These are phyloP conservation scores for Phycodurus eques DNA, from an alignment of 2,113 vertebrate genomes.

Conservation along the genomic window DNA sequence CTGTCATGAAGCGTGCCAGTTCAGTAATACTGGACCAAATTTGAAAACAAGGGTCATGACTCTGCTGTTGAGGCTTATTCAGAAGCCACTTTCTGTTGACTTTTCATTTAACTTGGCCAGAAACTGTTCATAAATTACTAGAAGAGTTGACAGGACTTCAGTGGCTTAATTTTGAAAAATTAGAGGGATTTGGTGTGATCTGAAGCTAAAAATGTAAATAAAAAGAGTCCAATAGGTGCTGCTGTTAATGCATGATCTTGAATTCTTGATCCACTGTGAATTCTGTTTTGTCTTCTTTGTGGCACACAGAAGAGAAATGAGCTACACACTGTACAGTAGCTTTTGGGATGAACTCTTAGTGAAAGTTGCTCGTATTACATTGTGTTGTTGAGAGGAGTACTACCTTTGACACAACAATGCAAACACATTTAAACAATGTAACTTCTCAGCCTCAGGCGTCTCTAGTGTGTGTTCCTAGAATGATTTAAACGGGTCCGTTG, in stretches of 20 bases:
- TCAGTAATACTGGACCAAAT: conserved; percentile 8
- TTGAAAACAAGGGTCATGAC: conserved; percentile 2
- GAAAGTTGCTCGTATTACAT: conserved; percentile 36
- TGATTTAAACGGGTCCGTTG: not conserved
- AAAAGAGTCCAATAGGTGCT: not conserved
- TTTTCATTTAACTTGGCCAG: conserved; percentile 40
- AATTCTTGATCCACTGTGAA: not conserved
- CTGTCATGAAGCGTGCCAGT: not conserved
- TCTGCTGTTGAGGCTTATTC: conserved; percentile 24
- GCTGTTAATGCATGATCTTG: not conserved
- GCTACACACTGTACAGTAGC: not conserved
- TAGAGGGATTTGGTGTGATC: not conserved
- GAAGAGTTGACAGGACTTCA: conserved; percentile 1
- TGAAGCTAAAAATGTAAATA: not conserved
- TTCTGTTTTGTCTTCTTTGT: conserved; percentile 22
- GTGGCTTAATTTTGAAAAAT: conserved; percentile 8
- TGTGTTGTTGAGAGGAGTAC: conserved; percentile 24
- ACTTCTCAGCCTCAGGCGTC: not conserved
- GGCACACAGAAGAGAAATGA: conserved; percentile 1
- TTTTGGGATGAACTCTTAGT: conserved; percentile 24
- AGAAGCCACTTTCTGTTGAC: conserved; percentile 39
- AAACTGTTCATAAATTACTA: conserved; percentile 32
- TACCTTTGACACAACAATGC: conserved; percentile 22
- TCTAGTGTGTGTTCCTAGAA: not conserved
- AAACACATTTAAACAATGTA: conserved; percentile 20